Evolutionary conservation across 1,140 invertebrate species (phyloP), one percentile per base, ranked within the genome.

Genomic region (Drosophila lini): DNA sequence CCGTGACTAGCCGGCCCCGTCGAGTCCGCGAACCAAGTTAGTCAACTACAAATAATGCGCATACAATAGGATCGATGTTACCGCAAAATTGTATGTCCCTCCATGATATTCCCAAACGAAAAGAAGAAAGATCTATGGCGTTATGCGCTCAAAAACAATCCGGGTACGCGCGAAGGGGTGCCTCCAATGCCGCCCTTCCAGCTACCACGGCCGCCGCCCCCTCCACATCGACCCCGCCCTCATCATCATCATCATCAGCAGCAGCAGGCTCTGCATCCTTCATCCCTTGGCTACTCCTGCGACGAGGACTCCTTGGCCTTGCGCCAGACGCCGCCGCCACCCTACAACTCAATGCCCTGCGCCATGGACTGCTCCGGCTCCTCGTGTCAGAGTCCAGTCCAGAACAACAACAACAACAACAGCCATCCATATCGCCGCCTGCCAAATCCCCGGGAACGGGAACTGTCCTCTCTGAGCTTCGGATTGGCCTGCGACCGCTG

Each of bases 41-140:
- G 77, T 91, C 71, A 74, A 75, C 62, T 80, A 69, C 78, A 80
- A 88, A 92, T 92, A 91, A 92, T 92, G 91, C 80, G 68, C 82
- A 88, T 91, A 89, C 80, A 85, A 78, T 92, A 92, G 81, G 68
- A 91, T 92, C 86, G 81, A 92, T 92, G 91, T 92, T 92, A 92
- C 89, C 86, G 91, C 91, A 86, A 91, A 82, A 92, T 81, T 91
- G 91, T 77, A 91, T 92, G 91, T 92, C 82, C 80, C 85, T 92
- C 89, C 91, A 92, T 92, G 91, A 82, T 92, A 83, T 92, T 92
- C 90, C 80, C 71, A 92, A 85, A 73, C 71, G 86, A 91, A 71
- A 91, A 82, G 64, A 90, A 90, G 69, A 90, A 61, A 90, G 83
- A 91, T 81, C 76, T 92, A 92, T 92, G 91, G 91, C 90, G 91